Evolutionary conservation across 1,140 invertebrate genomes (phyloP).

Genomic region (Pseudoatta argentina): DNA sequence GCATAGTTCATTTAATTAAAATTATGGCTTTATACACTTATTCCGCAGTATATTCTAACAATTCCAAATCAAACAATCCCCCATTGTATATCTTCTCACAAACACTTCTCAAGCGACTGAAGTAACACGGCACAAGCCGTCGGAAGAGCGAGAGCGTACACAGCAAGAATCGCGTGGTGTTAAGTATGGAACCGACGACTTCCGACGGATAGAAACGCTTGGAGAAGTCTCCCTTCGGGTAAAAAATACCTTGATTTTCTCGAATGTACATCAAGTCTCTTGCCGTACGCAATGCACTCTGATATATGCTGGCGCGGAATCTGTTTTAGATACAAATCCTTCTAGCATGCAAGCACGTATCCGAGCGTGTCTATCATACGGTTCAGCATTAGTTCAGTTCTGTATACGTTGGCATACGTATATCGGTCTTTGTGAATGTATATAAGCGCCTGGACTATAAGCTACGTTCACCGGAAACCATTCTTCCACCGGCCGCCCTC

Average conservation of each 20-base stretch:
- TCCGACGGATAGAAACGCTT: slow-evolving; percentile 38
- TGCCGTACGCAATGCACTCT: neutral
- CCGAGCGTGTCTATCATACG: slow-evolving; percentile 26
- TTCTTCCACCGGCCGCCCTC: slow-evolving; percentile 79
- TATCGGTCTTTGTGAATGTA: slow-evolving; percentile 62
- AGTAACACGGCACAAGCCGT: neutral
- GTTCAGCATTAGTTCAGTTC: slow-evolving; percentile 38
- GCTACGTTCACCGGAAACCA: slow-evolving; percentile 80
- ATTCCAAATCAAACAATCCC: slow-evolving; percentile 20
- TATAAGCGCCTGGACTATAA: slow-evolving; percentile 63
- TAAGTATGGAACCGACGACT: slow-evolving; percentile 19
- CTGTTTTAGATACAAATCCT: slow-evolving; percentile 28
- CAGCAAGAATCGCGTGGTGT: neutral
- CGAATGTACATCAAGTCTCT: neutral
- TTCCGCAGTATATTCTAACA: neutral
- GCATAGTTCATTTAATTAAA: neutral
- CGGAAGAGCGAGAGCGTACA: neutral
- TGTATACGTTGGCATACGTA: slow-evolving; percentile 70
- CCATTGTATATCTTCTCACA: neutral
- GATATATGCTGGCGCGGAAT: slow-evolving; percentile 21
- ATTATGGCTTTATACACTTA: neutral
- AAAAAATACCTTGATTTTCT: neutral
- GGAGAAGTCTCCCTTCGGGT: neutral
- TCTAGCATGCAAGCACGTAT: slow-evolving; percentile 32
- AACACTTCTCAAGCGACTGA: slow-evolving; percentile 15